phyloP scores from a whole-genome alignment of 2,797 vertebrate species.

The Threskiornis aethiopicus region DNA sequence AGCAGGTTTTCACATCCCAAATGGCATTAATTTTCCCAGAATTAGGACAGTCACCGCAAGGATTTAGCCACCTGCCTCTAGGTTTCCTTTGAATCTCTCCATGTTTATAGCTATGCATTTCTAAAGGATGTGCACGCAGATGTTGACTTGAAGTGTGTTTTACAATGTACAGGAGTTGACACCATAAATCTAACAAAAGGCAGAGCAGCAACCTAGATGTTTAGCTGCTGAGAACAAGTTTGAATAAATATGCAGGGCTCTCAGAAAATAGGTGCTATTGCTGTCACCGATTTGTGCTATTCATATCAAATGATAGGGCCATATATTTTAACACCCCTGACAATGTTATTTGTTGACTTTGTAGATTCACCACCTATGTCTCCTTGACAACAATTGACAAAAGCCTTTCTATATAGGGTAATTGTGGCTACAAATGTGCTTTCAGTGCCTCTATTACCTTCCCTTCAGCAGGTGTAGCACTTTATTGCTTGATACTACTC shows the following conservation, averaged over 20 bases:
- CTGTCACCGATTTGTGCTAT: not conserved
- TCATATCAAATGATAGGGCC: not conserved
- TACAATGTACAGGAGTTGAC: not conserved
- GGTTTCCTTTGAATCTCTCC: not conserved
- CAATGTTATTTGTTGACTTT: constrained; percentile 16
- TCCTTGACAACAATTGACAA: constrained; percentile 14
- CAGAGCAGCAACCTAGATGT: not conserved
- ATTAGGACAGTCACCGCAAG: not conserved
- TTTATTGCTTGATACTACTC: constrained; percentile 49
- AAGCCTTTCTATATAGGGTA: constrained; percentile 15
- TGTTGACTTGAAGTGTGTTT: not conserved
- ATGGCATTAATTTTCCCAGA: not conserved
- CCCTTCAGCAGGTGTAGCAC: constrained; percentile 68
- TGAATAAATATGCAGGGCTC: not conserved
- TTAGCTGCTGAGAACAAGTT: not conserved
- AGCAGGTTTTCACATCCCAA: not conserved
- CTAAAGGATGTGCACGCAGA: not conserved
- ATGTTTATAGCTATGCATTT: not conserved
- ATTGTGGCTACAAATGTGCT: constrained; percentile 32
- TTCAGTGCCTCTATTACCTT: constrained; percentile 56
- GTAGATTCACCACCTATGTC: not conserved
- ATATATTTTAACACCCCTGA: not conserved
- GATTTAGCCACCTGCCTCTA: not conserved
- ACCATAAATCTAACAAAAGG: not conserved
- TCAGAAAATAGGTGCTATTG: not conserved